Evolutionary conservation across 2,797 vertebrate species (phyloP), one percentile per base, ranked within the genome.

Genomic region (Molossus alvarezi): DNA sequence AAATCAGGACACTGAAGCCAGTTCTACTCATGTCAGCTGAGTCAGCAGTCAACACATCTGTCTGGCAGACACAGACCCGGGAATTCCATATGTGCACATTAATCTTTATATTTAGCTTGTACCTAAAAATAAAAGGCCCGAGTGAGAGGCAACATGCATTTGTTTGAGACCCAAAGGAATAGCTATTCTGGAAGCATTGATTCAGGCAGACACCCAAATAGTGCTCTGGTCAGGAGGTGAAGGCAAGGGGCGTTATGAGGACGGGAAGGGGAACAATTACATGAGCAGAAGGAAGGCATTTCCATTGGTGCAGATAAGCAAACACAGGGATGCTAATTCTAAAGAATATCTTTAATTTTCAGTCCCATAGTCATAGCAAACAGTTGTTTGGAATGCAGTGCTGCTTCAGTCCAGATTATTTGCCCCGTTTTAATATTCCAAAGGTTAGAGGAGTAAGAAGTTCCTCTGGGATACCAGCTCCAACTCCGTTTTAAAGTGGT

Each of bases 71-170:
- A 72, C 25, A 45, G 75, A 17, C 64, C 77, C n/a, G 57, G n/a
- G 65, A 89, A 94, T 94, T 91, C 51, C 72, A 23, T 58, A 58
- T 48, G 60, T 76, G 65, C 67, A 55, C 60, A 55, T 23, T 21
- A 84, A 75, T 80, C 45, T 75, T 67, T 92, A 82, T 93, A 53
- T 87, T 87, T 75, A 95, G 48, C 81, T 33, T 53, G 29, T 83
- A 83, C 29, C 62, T 83, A 65, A 83, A 83, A 83, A 67, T 67
- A 83, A 83, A 83, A 83, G 81, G 81, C 58, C 45, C 53, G 29
- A 65, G 45, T 23, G 62, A 83, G 41, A 83, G 81, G 12, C 45
- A 53, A 53, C 13, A 33, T 33, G 62, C 58, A 60, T 62, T 60
- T 65, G 21, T 65, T 67, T 83, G 62, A 67, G 81, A 83, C 81